phyloP scores from a whole-genome alignment of 2,113 vertebrate genomes.

The Phalacrocorax pelagicus region DNA sequence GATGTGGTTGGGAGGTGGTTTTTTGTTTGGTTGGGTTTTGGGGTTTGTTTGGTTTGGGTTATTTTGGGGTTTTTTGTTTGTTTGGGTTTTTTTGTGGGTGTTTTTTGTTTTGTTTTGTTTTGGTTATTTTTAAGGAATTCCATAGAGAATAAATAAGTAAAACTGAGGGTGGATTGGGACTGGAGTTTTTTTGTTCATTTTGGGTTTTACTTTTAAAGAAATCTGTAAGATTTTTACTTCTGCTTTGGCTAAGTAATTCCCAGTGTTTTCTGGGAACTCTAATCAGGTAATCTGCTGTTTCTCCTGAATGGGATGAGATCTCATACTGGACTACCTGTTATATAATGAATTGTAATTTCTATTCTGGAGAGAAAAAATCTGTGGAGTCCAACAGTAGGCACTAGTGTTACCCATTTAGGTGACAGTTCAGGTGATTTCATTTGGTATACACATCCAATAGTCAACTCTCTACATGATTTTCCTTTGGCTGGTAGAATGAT shows the following conservation, averaged over 20 bases:
- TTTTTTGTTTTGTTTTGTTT: too few species aligned
- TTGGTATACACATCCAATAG: neutral
- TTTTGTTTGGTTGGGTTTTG: neutral
- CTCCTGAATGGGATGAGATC: neutral
- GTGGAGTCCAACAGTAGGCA: neutral
- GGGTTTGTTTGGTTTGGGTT: too few species aligned
- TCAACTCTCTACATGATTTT: neutral
- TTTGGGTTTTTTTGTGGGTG: neutral
- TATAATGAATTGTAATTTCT: neutral
- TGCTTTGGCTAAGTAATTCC: neutral
- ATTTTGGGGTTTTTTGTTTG: neutral
- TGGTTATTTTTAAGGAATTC: neutral
- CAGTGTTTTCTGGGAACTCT: neutral
- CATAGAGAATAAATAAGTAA: neutral
- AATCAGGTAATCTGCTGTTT: neutral
- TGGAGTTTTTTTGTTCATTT: neutral
- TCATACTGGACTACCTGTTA: neutral
- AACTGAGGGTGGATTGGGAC: fast-evolving
- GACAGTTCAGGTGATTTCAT: neutral
- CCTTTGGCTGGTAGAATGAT: neutral
- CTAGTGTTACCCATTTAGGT: neutral
- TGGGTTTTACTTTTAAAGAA: neutral
- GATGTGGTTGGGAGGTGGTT: neutral
- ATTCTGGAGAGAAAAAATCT: neutral
- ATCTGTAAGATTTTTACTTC: neutral